Conservation (phyloP, 2,113 vertebrate genomes). For the Isurus oxyrinchus region DNA sequence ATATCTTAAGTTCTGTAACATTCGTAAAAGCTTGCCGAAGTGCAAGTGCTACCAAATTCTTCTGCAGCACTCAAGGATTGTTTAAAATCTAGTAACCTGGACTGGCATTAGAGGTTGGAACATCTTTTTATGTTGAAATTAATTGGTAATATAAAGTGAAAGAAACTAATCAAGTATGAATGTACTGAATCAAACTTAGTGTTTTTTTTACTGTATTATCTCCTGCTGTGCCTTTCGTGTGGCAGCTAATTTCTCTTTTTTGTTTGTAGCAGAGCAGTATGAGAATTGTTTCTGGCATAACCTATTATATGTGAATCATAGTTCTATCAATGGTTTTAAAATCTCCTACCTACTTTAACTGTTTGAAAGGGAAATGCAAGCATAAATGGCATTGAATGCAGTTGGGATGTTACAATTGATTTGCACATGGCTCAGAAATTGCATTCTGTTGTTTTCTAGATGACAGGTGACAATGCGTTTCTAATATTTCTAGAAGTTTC, state of each 20-base stretch:
- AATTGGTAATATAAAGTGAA: too few species aligned
- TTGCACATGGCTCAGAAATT: not conserved
- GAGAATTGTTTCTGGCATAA: not conserved
- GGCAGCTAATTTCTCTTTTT: not conserved
- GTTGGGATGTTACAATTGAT: not conserved
- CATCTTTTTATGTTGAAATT: not conserved
- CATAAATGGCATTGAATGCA: not conserved
- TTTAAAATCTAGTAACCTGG: not conserved
- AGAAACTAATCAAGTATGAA: not conserved
- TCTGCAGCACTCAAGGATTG: not conserved
- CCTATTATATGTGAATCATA: not conserved
- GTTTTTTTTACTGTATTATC: not conserved
- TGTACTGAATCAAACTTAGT: not conserved
- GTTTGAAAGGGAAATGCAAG: not conserved
- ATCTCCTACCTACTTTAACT: not conserved
- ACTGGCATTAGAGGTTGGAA: not conserved
- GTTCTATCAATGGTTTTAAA: not conserved
- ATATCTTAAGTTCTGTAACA: not conserved
- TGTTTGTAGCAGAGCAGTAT: not conserved
- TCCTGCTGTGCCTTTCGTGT: not conserved
- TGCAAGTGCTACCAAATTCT: not conserved
- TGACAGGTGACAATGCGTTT: not conserved
- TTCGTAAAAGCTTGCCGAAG: not conserved
- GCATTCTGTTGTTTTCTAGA: not conserved
- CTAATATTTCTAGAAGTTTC: not conserved